Percentiles rank a stretch among this genome's conserved stretches.
phyloP scores from a whole-genome alignment of 1,140 invertebrate species.

The Trinorchestia longiramus region DNA sequence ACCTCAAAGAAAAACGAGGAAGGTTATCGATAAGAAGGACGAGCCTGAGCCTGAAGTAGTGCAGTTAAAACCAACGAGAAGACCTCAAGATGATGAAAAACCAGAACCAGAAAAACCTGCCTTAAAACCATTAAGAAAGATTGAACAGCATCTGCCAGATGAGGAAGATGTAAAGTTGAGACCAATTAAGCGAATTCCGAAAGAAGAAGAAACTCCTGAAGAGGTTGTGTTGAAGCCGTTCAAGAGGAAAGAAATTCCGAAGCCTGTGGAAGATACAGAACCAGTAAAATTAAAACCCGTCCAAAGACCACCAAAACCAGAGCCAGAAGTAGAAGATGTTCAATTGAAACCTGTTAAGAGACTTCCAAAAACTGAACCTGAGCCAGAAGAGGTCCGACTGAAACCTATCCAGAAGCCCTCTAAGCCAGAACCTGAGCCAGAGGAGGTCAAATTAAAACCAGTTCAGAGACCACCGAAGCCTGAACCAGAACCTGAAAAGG shows the following conservation, averaged over 20 bases:
- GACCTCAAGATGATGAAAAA: slow-evolving; percentile 25
- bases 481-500: slow-evolving; percentile 56
- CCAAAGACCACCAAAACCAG: slow-evolving; percentile 10
- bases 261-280: slow-evolving; percentile 30
- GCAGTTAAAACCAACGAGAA: slow-evolving; percentile 37
- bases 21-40: background rate
- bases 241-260: slow-evolving; percentile 41
- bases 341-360: slow-evolving; percentile 60
- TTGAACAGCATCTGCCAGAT: background rate
- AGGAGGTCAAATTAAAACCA: slow-evolving; percentile 58
- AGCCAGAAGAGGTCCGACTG: slow-evolving; percentile 56
- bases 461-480: slow-evolving; percentile 45
- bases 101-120: slow-evolving; percentile 32
- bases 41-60: slow-evolving; percentile 19
- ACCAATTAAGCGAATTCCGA: slow-evolving; percentile 49
- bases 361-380: slow-evolving; percentile 55
- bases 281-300: slow-evolving; percentile 54
- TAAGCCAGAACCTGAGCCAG: slow-evolving; percentile 58
- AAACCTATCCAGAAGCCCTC: slow-evolving; percentile 48
- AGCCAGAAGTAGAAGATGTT: slow-evolving; percentile 59
- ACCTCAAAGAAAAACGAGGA: slow-evolving; percentile 31
- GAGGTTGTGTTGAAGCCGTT: slow-evolving; percentile 44
- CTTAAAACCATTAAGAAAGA: background rate
- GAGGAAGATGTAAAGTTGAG: slow-evolving; percentile 53
- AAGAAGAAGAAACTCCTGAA: slow-evolving; percentile 38